phyloP scores from a whole-genome alignment of 2,113 vertebrate species.

The Toxotes jaculatrix region DNA sequence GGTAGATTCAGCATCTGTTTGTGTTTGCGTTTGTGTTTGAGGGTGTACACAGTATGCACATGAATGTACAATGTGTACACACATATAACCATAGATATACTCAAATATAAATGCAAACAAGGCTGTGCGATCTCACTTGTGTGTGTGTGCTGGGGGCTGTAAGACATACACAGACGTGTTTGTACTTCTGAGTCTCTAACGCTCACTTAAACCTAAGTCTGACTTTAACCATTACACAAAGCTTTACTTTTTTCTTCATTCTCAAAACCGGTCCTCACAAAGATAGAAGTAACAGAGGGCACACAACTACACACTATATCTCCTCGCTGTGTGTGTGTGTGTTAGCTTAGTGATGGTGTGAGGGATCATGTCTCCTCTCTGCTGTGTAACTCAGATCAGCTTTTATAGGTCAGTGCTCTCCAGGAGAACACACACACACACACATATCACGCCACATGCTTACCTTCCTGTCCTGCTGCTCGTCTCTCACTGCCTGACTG shows the following conservation, averaged over 20 bases:
- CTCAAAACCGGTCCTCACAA: not conserved
- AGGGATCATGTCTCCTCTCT: constrained; percentile 54
- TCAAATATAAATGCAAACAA: not conserved
- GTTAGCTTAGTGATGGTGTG: constrained; percentile 40
- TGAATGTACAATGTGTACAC: too few relatives aligned
- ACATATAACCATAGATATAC: not conserved
- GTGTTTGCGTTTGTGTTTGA: not conserved
- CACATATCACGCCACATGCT: constrained; percentile 14
- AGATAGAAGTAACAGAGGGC: not conserved
- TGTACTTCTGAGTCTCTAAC: not conserved
- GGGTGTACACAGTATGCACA: not conserved
- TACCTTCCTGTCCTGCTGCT: constrained; percentile 23
- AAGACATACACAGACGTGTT: not conserved
- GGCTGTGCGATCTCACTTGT: not conserved
- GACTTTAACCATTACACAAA: not conserved
- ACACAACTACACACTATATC: constrained; percentile 2
- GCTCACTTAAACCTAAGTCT: not conserved
- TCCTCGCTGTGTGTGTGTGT: constrained; percentile 14
- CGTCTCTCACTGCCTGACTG: not conserved
- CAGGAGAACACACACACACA: constrained; percentile 20
- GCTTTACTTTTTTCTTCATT: not conserved
- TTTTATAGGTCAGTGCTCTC: constrained; percentile 68
- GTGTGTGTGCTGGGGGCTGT: not conserved
- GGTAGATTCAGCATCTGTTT: not conserved
- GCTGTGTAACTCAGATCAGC: constrained; percentile 50